phyloP scores from a whole-genome alignment of 2,797 vertebrate species.

The Pogoniulus pusillus region DNA sequence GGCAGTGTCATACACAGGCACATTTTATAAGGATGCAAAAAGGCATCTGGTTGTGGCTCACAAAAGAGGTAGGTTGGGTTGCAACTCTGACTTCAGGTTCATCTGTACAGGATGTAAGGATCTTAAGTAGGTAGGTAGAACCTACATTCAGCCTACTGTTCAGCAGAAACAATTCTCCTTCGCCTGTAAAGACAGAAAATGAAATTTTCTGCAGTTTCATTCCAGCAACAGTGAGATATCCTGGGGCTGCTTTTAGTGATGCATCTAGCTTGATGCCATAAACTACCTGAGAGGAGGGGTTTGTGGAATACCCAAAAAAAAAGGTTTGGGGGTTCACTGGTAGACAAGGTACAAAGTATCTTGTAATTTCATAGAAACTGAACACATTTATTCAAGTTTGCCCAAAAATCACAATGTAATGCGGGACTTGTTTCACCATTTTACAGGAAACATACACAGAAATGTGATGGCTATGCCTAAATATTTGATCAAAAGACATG shows the following conservation, averaged over 20 bases:
- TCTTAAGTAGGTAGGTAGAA: accelerated
- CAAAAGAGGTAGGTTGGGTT: background rate
- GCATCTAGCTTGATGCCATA: background rate
- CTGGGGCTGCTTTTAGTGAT: background rate
- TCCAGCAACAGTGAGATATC: background rate
- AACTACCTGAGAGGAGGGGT: background rate
- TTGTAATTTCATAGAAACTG: background rate
- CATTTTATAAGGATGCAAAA: background rate
- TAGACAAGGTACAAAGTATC: background rate
- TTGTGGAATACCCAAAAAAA: background rate
- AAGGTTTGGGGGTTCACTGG: background rate
- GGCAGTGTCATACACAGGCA: background rate
- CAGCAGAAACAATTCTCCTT: background rate
- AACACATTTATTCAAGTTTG: background rate
- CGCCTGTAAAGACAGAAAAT: background rate
- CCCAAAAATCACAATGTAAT: background rate
- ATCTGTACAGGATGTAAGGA: background rate
- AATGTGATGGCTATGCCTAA: background rate
- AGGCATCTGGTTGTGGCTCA: background rate
- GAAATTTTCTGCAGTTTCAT: background rate
- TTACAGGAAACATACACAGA: background rate
- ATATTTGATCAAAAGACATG: background rate
- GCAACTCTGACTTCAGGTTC: background rate
- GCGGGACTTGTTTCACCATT: background rate
- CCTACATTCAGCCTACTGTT: background rate